Evolutionary conservation across 2,888 invertebrate genomes (phyloP), one percentile per base, ranked within the genome.

Genomic region (Autographa pulchrina): DNA sequence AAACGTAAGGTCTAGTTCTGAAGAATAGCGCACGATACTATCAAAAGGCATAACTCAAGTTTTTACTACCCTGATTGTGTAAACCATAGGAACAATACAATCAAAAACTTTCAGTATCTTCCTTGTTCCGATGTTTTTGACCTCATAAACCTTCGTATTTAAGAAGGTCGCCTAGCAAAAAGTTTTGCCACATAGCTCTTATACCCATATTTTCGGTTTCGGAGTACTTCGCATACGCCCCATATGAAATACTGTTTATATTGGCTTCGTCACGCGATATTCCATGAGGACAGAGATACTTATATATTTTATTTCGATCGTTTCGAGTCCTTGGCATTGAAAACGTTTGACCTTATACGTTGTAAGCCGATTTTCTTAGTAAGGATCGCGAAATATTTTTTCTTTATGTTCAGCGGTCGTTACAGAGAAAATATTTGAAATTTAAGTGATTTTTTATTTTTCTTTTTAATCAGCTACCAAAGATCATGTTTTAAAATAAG

Each of bases 251-350:
- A 65, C 61, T 54, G 2, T 62, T 80, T 62, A 52, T 63, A 41
- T 64, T 18, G 41, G 58, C 43, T 13, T 32, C 32, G 75, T 72
- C 83, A 80, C 83, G 76, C 80, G 62, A 80, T 75, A 38, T 72
- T 65, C 62, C 64, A 75, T 61, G 68, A 61, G 25, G 61, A 71
- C 54, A 69, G 64, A 64, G 58, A 35, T 64, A 48, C 31, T 68
- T 73, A 60, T 68, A 35, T 73, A 83, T 48, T 70, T 72, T 72
- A 72, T 77, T 60, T 76, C 68, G 72, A 80, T 85, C 74, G 76
- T 72, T 69, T 43, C 13, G 43, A 63, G 72, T 74, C 78, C 83
- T 75, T 83, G 78, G 70, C 77, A 72, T 81, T 81, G 78, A 78
- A 80, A 73, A 67, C 38, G 73, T 67, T 73, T 69, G 68, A 85